A percentile compares a stretch with the other conserved stretches of the same genome.
These are phyloP conservation scores for Brachionus paranguensis DNA, from an alignment of 1,140 invertebrate genomes.

Conservation along the genomic window DNA sequence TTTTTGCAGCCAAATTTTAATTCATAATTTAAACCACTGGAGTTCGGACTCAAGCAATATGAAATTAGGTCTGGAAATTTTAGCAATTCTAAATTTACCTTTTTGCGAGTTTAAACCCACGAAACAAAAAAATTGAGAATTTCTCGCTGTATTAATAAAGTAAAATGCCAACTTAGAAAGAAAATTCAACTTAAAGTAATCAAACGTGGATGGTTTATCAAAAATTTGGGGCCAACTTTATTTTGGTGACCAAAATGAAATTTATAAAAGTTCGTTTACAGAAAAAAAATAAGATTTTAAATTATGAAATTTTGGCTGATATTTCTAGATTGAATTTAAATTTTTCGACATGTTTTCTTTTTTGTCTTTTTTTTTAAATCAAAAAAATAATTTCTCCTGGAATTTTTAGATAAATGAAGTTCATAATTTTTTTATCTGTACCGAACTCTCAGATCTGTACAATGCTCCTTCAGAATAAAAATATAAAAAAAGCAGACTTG, in stretches of 20 bases:
- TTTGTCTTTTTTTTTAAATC: neutral
- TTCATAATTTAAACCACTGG: neutral
- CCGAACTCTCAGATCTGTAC: too few species aligned
- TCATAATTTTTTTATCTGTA: too few species aligned
- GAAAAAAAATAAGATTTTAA: neutral
- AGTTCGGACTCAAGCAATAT: neutral
- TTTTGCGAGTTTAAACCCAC: neutral
- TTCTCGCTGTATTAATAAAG: neutral
- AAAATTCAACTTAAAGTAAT: neutral
- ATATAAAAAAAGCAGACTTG: too few species aligned
- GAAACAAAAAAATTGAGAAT: neutral
- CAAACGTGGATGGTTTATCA: neutral
- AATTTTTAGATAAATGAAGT: too few species aligned
- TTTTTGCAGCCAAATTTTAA: neutral
- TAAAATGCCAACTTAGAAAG: too few species aligned
- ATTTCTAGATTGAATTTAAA: neutral
- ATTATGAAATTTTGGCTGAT: neutral
- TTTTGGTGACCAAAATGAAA: neutral
- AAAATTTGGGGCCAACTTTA: neutral
- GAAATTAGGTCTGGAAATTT: neutral
- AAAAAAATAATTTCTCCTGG: neutral
- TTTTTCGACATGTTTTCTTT: neutral
- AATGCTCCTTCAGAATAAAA: too few species aligned
- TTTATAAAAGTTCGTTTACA: neutral
- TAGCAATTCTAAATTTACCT: neutral